Evolutionary conservation across 2,888 invertebrate genomes (phyloP).

Genomic region (Phengaris arion): DNA sequence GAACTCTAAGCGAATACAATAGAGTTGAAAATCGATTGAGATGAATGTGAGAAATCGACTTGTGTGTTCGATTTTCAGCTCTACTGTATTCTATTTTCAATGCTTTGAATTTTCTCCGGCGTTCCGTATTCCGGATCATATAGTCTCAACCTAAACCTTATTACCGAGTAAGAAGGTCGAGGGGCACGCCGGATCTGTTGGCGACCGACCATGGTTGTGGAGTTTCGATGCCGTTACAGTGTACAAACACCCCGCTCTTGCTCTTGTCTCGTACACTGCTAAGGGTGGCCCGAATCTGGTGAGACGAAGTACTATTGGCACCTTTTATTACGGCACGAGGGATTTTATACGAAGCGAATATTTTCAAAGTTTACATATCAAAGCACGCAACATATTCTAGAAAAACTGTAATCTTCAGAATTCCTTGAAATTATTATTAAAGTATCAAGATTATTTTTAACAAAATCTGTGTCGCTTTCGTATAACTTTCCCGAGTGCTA

Average conservation of each 20-base stretch:
- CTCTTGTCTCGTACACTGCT: constrained; percentile 55
- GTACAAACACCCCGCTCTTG: constrained; percentile 63
- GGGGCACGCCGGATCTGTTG: constrained; percentile 32
- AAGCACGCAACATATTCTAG: background rate
- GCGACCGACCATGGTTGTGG: constrained; percentile 54
- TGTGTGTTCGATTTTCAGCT: no score
- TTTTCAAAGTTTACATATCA: background rate
- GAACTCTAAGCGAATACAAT: no score
- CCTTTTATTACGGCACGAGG: constrained; percentile 52
- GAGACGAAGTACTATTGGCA: constrained; percentile 62
- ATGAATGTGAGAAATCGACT: no score
- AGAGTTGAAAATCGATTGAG: no score
- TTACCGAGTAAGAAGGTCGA: background rate
- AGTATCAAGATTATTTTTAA: no score
- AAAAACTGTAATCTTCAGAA: background rate
- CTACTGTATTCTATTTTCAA: no score
- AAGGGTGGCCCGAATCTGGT: constrained; percentile 78
- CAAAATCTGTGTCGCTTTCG: constrained; percentile 37
- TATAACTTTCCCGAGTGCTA: background rate
- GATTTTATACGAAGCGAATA: constrained; percentile 34
- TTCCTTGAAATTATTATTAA: no score
- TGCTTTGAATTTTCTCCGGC: no score
- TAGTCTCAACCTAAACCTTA: background rate
- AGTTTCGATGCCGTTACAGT: constrained; percentile 76
- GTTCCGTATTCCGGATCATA: no score